Base-by-base conservation (phyloP, 2,888 invertebrate species). In the Phortica okadai region DNA sequence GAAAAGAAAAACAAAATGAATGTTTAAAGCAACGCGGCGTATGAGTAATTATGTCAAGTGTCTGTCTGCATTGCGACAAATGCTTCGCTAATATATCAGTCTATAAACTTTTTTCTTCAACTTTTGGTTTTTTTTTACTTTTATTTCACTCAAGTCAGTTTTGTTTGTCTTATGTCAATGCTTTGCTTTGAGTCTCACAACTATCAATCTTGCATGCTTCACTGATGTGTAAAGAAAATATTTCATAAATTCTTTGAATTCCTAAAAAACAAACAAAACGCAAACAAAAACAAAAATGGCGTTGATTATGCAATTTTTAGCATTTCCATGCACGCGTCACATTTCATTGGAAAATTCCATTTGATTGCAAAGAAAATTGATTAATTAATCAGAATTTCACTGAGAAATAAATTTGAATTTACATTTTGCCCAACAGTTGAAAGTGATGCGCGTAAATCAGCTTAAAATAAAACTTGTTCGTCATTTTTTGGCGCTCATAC, bases 41-140 rank as follows among this genome's bases (percentile, higher is more conserved):
- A 82, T 82, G 76, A 81, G 76, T 78, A 75, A 80, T 81, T 62
- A 25, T 50, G 50, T 50, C 50, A 50, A 50, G 50, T 50, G 14
- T 62, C 21, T 62, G 21, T 62, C 6, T 21, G 59, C n/a, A 59
- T 2, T 59, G n/a, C 59, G 64, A 64, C 64, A 64, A 64, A 64
- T 64, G 64, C 41, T 64, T 6, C 7, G 64, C 64, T 33, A 64
- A 64, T 64, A 10, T 64, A 64, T 64, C 64, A 64, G 64, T 33
- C 64, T 64, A 64, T 14, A 14, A 25, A 64, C 11, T 64, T 33
- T 11, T 25, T 33, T 11, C 33, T 64, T 14, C 64, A 16, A 59
- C 59, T 33, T 33, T 33, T 33, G 33, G 1, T 33, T 33, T 1
- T n/a, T n/a, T n/a, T 45, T 6, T 45, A 45, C 10, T 7, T 45